Conservation (phyloP, 2,113 vertebrate species). For the Otolemur garnettii region DNA sequence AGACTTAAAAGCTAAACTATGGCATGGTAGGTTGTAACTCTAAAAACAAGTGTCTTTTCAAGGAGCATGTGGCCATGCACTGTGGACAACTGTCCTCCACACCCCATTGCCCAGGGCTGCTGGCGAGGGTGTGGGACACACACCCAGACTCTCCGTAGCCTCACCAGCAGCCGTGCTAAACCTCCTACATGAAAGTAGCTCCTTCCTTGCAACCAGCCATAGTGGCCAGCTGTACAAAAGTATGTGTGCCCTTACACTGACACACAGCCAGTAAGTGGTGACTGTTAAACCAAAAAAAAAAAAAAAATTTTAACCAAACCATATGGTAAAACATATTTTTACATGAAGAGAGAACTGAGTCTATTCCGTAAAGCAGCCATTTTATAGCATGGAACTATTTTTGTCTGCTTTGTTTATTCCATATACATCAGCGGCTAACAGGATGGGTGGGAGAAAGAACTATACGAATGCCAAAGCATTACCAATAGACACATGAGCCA, state of each 20-base stretch:
- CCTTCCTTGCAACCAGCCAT: background rate
- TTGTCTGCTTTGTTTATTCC: background rate
- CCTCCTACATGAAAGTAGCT: background rate
- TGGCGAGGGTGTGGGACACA: background rate
- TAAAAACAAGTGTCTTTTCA: background rate
- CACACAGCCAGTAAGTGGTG: background rate
- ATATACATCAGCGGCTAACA: background rate
- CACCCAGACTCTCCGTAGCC: accelerated
- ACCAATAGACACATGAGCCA: accelerated
- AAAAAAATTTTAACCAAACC: background rate
- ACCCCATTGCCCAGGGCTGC: background rate
- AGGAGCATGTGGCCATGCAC: background rate
- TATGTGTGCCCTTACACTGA: background rate
- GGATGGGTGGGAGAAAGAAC: background rate
- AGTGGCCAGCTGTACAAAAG: background rate
- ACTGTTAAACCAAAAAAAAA: background rate
- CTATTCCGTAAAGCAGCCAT: background rate
- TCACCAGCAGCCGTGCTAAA: accelerated
- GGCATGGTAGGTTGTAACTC: background rate
- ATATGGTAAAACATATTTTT: background rate
- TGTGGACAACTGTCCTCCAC: accelerated
- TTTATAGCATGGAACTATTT: background rate
- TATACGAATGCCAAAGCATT: background rate
- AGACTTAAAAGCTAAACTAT: background rate
- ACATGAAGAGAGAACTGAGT: background rate